These are phyloP conservation scores for Morbakka virulenta DNA, from an alignment of 30 jellyfish, hydroid and myxozoan genomes.

Conservation along the genomic window DNA sequence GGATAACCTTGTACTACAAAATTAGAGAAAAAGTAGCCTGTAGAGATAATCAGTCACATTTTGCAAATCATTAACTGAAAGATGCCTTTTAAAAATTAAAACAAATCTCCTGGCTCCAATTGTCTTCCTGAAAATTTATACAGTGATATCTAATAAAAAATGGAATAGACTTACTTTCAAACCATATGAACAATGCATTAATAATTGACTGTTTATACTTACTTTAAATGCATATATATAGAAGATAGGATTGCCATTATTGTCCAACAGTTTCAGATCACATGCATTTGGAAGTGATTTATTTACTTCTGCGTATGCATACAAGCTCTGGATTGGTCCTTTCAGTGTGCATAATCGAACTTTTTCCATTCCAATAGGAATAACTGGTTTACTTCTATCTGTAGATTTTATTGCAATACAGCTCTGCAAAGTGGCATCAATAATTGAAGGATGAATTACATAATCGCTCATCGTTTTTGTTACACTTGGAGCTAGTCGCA, in stretches of 20 bases:
- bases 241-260: conserved; percentile 24
- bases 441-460: conserved; percentile 51
- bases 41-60: no score
- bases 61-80: no score
- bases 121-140: no score
- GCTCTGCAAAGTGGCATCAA: conserved; percentile 60
- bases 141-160: no score
- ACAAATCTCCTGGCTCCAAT: no score
- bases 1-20: no score
- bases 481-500: conserved; percentile 1
- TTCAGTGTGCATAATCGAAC: conserved; percentile 38
- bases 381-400: conserved; percentile 39
- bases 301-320: conserved; percentile 50
- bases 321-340: background rate
- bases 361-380: conserved; percentile 49
- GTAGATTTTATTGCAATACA: conserved; percentile 70
- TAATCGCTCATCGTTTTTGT: conserved; percentile 4
- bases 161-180: no score
- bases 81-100: no score
- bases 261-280: conserved; percentile 38
- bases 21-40: no score
- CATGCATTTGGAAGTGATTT: conserved; percentile 33
- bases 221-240: conserved; percentile 45
- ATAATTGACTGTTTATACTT: no score
- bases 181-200: no score